Percentiles rank a stretch among this genome's conserved stretches.
Conservation (phyloP, 1,140 invertebrate genomes). For the Tetramorium parvispinum region DNA sequence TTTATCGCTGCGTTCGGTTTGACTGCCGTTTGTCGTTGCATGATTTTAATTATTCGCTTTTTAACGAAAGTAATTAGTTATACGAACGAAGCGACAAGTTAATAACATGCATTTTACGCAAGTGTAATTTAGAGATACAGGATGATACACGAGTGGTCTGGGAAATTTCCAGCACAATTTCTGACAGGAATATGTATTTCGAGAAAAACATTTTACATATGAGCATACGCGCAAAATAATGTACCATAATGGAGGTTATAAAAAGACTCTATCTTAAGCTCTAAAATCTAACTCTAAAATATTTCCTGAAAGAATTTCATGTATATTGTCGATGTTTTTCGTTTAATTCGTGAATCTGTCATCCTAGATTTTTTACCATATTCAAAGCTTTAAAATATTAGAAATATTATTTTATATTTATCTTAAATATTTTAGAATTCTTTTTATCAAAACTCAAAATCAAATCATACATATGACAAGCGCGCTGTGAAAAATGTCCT, state of each 20-base stretch:
- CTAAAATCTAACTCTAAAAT: background rate
- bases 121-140: constrained; percentile 38
- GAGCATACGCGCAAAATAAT: background rate
- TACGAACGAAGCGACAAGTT: constrained; percentile 29
- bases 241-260: constrained; percentile 3
- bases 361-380: background rate
- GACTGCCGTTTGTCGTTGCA: background rate
- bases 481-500: background rate
- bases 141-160: constrained; percentile 8
- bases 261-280: constrained; percentile 2
- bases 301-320: background rate
- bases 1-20: background rate
- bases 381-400: background rate
- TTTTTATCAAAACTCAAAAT: background rate
- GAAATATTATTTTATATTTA: background rate
- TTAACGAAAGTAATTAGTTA: constrained; percentile 46
- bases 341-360: background rate
- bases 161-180: constrained; percentile 30
- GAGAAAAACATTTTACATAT: background rate
- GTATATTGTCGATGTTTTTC: background rate
- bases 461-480: background rate
- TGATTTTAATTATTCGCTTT: constrained; percentile 32
- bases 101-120: constrained; percentile 37
- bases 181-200: background rate
- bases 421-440: background rate